Percentiles rank a stretch among this genome's conserved stretches.
phyloP scores from a whole-genome alignment of 2,888 invertebrate genomes.

The Acleris sparsana region DNA sequence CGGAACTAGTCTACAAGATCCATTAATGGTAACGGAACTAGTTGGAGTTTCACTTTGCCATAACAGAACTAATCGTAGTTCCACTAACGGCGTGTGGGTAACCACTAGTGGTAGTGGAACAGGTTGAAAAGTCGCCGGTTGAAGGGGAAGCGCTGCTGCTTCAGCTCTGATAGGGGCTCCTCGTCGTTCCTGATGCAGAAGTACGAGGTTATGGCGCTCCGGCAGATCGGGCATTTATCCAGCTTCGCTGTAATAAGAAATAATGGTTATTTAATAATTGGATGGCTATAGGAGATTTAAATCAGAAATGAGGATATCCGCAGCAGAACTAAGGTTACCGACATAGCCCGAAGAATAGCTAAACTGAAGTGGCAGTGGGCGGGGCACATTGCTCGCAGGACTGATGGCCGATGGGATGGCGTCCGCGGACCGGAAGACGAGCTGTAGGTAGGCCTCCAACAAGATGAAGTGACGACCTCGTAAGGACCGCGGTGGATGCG shows the following conservation, averaged over 20 bases:
- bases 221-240: constrained; percentile 94
- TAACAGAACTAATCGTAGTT: neutral
- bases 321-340: too few relatives aligned
- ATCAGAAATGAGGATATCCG: too few relatives aligned
- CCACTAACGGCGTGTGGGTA: neutral
- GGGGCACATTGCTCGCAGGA: too few relatives aligned
- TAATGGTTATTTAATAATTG: neutral
- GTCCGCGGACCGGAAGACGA: too few relatives aligned
- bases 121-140: constrained; percentile 89
- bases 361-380: too few relatives aligned
- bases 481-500: too few relatives aligned
- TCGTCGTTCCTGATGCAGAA: constrained; percentile 92
- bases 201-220: constrained; percentile 91
- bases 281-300: too few relatives aligned
- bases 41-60: neutral
- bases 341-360: too few relatives aligned
- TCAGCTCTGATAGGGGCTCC: constrained; percentile 84
- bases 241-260: constrained; percentile 83
- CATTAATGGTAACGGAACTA: constrained; percentile 73
- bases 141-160: constrained; percentile 82
- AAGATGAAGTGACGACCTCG: too few relatives aligned
- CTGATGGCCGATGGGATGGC: too few relatives aligned
- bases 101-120: constrained; percentile 84
- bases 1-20: constrained; percentile 1
- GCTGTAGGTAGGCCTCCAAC: too few relatives aligned